These are phyloP conservation scores for Vidua chalybeata DNA, from an alignment of 2,113 vertebrate species.

Conservation along the genomic window DNA sequence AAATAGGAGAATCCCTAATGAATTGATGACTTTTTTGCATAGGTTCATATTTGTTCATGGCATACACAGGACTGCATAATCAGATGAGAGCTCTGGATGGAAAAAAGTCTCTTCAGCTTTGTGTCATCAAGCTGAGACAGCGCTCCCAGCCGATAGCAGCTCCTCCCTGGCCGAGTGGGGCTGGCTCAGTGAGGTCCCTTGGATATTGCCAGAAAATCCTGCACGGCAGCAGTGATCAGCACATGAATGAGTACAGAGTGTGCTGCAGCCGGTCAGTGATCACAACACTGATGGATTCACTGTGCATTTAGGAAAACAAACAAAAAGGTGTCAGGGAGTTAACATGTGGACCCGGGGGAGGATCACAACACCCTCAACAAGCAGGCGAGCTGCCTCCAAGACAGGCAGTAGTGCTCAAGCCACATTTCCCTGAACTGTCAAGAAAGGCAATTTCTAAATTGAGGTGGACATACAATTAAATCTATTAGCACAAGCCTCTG, in stretches of 20 bases:
- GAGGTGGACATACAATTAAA: neutral
- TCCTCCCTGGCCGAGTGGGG: fast-evolving
- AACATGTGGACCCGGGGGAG: fast-evolving
- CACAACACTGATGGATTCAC: neutral
- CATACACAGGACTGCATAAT: neutral
- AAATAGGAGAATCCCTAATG: neutral
- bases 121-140: neutral
- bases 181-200: neutral
- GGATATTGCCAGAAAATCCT: neutral
- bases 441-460: neutral
- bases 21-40: neutral
- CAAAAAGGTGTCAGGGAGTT: neutral
- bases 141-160: fast-evolving
- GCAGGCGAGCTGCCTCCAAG: neutral
- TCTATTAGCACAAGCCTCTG: neutral
- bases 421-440: neutral
- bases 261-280: neutral
- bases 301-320: neutral
- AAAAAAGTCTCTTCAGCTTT: neutral
- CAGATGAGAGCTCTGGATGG: neutral
- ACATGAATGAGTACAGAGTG: neutral
- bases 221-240: neutral
- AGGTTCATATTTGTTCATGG: neutral
- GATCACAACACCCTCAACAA: neutral
- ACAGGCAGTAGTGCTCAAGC: neutral